Evolutionary conservation across 2,797 vertebrate genomes (phyloP).

Genomic region (Microcaecilia unicolor): DNA sequence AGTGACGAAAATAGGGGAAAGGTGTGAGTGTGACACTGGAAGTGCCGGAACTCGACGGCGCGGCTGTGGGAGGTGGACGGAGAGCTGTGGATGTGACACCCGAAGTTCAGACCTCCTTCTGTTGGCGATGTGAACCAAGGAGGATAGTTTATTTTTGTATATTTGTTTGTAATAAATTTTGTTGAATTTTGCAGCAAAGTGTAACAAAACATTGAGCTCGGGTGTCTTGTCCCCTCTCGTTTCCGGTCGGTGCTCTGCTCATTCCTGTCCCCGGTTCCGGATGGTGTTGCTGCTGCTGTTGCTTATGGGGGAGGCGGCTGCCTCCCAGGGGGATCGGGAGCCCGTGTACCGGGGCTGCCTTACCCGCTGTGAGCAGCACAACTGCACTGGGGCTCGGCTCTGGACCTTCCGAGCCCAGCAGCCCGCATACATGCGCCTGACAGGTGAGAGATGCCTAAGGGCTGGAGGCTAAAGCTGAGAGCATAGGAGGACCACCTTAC

Average conservation of each 20-base stretch:
- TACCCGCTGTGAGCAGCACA: constrained; percentile 71
- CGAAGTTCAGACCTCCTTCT: too few species aligned
- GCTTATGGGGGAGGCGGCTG: constrained; percentile 38
- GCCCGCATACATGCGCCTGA: constrained; percentile 86
- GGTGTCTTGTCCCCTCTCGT: too few species aligned
- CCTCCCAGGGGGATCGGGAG: constrained; percentile 86
- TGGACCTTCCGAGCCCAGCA: constrained; percentile 77
- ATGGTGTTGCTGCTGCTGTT: constrained; percentile 40
- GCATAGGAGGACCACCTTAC: too few species aligned
- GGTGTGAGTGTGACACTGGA: too few species aligned
- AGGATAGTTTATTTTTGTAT: too few species aligned
- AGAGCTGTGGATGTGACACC: not conserved
- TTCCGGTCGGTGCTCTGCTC: not conserved
- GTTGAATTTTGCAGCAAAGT: too few species aligned
- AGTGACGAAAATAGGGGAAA: too few species aligned
- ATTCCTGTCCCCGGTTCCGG: constrained; percentile 35
- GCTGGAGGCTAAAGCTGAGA: too few species aligned
- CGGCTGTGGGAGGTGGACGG: not conserved
- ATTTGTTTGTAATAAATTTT: too few species aligned
- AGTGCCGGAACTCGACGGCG: not conserved
- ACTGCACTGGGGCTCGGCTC: constrained; percentile 80
- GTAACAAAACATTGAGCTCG: too few species aligned
- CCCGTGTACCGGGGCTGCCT: constrained; percentile 89
- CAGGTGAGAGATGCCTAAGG: constrained; percentile 71
- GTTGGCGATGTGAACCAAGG: too few species aligned